Conservation (phyloP, 1,140 invertebrate genomes). For the Zelostemma sp. region DNA sequence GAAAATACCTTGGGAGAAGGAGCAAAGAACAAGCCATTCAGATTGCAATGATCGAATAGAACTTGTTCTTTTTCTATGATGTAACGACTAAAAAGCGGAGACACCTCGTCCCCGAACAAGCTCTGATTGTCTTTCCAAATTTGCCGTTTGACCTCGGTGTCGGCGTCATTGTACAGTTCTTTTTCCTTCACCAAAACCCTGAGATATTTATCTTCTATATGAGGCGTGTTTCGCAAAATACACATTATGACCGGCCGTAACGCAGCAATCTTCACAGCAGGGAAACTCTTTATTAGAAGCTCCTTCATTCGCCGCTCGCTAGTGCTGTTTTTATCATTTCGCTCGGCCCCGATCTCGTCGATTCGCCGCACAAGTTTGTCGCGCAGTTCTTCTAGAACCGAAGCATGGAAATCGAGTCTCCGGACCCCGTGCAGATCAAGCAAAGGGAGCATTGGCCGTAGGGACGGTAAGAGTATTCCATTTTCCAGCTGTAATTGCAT, state of each 20-base stretch:
- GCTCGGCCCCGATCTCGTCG: slow-evolving; percentile 83
- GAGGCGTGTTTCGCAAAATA: slow-evolving; percentile 91
- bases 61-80: slow-evolving; percentile 94
- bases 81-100: slow-evolving; percentile 92
- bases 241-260: slow-evolving; percentile 97
- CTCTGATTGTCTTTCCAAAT: slow-evolving; percentile 99
- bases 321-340: slow-evolving; percentile 61
- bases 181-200: slow-evolving; percentile 89
- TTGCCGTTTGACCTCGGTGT: slow-evolving; percentile 96
- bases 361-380: slow-evolving; percentile 92
- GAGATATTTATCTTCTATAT: slow-evolving; percentile 94
- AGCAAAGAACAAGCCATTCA: slow-evolving; percentile 90
- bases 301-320: slow-evolving; percentile 90
- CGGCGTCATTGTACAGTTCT: slow-evolving; percentile 93
- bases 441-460: slow-evolving; percentile 93
- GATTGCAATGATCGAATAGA: slow-evolving; percentile 91
- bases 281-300: slow-evolving; percentile 92
- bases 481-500: slow-evolving; percentile 86
- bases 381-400: slow-evolving; percentile 92
- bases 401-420: slow-evolving; percentile 93
- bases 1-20: slow-evolving; percentile 86
- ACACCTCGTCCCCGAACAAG: slow-evolving; percentile 97
- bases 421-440: slow-evolving; percentile 94
- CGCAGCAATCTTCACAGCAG: slow-evolving; percentile 90
- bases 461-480: slow-evolving; percentile 92